Conservation (phyloP, 2,113 vertebrate species). For the Apodemus sylvaticus region DNA sequence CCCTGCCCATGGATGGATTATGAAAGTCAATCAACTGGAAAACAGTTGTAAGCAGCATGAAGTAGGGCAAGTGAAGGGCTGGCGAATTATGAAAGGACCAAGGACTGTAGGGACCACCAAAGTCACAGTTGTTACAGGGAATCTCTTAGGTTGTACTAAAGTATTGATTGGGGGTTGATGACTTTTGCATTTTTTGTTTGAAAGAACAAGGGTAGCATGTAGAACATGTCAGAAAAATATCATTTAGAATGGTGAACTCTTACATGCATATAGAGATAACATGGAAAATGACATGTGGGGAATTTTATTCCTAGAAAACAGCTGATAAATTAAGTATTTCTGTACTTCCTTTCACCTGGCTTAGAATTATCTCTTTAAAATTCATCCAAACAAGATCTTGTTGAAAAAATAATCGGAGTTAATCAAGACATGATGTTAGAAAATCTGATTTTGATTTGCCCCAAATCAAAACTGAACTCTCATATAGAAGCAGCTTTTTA, state of each 20-base stretch:
- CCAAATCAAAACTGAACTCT: slow-evolving; percentile 19
- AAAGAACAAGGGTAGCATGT: not conserved
- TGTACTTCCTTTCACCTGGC: slow-evolving; percentile 53
- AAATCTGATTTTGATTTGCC: not conserved
- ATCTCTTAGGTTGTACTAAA: not conserved
- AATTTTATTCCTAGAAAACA: slow-evolving; percentile 41
- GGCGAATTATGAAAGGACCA: not conserved
- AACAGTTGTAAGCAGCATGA: not conserved
- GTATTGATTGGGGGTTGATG: not conserved
- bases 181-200: not conserved
- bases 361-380: slow-evolving; percentile 50
- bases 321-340: slow-evolving; percentile 12
- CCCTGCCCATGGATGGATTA: not conserved
- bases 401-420: slow-evolving; percentile 43
- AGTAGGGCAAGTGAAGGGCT: not conserved
- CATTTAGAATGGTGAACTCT: slow-evolving; percentile 2
- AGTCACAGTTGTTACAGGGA: not conserved
- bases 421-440: not conserved
- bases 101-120: not conserved
- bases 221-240: not conserved
- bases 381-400: slow-evolving; percentile 37
- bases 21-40: not conserved
- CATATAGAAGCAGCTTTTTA: not conserved
- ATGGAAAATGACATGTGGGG: slow-evolving; percentile 23
- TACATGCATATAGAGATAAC: not conserved